A percentile compares a stretch with the other conserved stretches of the same genome.
Conservation (phyloP, 2,888 invertebrate genomes). For the Tetranychus truncatus region DNA sequence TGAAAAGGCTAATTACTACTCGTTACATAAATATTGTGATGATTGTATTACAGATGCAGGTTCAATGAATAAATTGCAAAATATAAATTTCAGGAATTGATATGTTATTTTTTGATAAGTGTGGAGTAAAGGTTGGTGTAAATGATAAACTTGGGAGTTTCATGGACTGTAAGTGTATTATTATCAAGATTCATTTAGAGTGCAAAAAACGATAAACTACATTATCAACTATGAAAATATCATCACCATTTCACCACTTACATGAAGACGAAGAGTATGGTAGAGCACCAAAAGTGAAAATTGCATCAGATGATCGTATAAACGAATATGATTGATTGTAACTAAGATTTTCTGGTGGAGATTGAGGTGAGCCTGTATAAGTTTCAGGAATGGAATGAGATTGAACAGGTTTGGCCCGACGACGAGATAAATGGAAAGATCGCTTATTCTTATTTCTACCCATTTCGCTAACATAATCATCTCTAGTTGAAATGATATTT, state of each 20-base stretch:
- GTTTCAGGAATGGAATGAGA: constrained; percentile 18
- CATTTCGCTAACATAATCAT: constrained; percentile 24
- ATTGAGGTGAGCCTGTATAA: constrained; percentile 13
- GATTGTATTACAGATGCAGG: neutral
- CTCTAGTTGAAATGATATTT: neutral
- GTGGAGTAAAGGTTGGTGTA: neutral
- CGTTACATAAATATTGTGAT: neutral
- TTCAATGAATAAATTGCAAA: neutral
- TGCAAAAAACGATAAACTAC: too few relatives aligned
- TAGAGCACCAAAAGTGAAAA: constrained; percentile 5
- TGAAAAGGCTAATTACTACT: too few relatives aligned
- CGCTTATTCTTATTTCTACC: constrained; percentile 34
- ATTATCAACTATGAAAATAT: too few relatives aligned
- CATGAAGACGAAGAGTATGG: constrained; percentile 6
- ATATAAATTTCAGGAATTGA: too few relatives aligned
- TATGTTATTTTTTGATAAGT: neutral
- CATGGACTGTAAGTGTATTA: too few relatives aligned
- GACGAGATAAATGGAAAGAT: constrained; percentile 28
- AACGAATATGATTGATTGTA: constrained; percentile 7
- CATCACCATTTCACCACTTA: neutral
- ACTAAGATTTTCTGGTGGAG: constrained; percentile 8
- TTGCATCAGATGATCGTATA: constrained; percentile 14
- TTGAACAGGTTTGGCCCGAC: constrained; percentile 16
- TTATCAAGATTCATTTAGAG: too few relatives aligned
- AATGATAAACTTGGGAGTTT: too few relatives aligned